These are phyloP conservation scores for Petaurus breviceps DNA, from an alignment of 2,113 vertebrate species.

Conservation along the genomic window DNA sequence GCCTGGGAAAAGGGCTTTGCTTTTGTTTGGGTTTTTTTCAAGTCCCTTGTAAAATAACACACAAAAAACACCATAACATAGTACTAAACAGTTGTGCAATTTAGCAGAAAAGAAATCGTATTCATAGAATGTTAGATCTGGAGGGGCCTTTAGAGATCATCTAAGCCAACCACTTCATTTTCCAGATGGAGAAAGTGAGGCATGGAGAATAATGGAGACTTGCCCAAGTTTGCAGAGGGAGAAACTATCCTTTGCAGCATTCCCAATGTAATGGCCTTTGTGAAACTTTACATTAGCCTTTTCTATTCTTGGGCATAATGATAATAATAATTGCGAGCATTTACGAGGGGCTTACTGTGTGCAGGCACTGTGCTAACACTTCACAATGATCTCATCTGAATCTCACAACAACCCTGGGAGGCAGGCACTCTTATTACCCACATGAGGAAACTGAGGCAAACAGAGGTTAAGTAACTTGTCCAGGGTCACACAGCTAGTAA, in stretches of 20 bases:
- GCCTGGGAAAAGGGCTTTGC: slow-evolving; percentile 2
- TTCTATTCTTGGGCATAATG: background rate
- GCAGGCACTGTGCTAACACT: background rate
- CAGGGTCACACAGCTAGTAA: background rate
- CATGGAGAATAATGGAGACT: background rate
- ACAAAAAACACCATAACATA: background rate
- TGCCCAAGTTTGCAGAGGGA: background rate
- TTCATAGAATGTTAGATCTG: background rate
- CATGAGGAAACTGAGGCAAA: background rate
- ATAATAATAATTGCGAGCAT: background rate
- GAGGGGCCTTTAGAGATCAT: background rate
- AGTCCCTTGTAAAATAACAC: background rate
- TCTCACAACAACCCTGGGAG: background rate
- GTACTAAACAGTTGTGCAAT: background rate
- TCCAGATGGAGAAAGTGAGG: background rate
- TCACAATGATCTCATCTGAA: background rate
- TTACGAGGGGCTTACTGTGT: background rate
- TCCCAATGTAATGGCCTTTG: background rate
- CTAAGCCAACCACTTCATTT: background rate
- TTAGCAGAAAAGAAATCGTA: background rate
- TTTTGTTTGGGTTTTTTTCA: background rate
- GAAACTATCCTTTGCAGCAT: background rate
- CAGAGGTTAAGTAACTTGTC: background rate
- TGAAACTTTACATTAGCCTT: background rate
- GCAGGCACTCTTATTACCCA: background rate